These are phyloP conservation scores for Tyto alba DNA, from an alignment of 2,113 vertebrate genomes.

Conservation along the genomic window DNA sequence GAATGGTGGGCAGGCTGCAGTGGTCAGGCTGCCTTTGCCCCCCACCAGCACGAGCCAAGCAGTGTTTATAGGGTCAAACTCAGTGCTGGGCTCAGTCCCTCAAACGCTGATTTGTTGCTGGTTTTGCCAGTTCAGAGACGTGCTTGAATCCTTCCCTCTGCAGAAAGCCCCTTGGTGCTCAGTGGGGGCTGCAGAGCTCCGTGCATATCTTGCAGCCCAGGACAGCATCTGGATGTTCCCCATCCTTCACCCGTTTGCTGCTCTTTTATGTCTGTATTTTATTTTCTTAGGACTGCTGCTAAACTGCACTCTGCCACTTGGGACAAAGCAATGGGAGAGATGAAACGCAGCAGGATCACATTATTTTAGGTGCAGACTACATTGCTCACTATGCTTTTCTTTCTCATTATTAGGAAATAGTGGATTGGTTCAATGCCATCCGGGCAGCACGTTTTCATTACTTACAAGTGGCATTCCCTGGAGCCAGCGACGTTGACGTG, in stretches of 20 bases:
- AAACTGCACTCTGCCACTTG: neutral
- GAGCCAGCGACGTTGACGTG: constrained; percentile 85
- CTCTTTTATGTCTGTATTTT: neutral
- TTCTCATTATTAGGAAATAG: constrained; percentile 79
- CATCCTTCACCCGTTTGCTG: neutral
- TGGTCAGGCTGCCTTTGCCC: neutral
- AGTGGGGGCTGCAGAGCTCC: neutral
- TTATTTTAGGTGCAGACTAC: neutral
- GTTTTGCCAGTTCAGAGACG: neutral
- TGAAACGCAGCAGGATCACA: accelerated
- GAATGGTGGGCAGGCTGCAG: neutral
- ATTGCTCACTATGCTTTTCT: neutral
- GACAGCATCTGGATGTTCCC: neutral
- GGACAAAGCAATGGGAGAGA: neutral
- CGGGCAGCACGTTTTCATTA: constrained; percentile 93
- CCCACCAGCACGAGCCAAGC: neutral
- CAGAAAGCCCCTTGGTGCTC: neutral
- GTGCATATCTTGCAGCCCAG: accelerated
- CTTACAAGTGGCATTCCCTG: constrained; percentile 94
- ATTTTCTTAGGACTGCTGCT: neutral
- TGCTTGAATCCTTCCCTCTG: neutral
- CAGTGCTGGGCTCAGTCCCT: accelerated
- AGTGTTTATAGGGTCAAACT: accelerated
- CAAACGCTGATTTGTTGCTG: neutral
- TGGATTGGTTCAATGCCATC: constrained; percentile 95